Evolutionary conservation across 2,888 invertebrate genomes (phyloP), one percentile per base, ranked within the genome.

Genomic region (Limnephilus auricula): DNA sequence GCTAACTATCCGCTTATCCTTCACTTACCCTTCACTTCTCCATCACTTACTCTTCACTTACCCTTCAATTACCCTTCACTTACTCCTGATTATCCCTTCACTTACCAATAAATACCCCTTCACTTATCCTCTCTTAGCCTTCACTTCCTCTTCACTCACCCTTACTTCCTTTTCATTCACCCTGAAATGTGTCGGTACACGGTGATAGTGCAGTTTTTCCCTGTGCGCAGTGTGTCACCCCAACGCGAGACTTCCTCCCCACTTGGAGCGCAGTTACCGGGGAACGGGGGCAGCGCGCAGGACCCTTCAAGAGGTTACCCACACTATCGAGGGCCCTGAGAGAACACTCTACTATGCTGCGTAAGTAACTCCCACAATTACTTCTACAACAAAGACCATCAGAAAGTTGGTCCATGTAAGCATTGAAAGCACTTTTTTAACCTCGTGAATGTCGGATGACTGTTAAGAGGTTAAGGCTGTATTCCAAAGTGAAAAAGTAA

Each of bases 181-280:
- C 65, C 25, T n/a, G 65, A 65, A 65, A n/a, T n/a, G 25, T 31
- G 12, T 80, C 32, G 6, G 32, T 80, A 80, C 80, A 31, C 31
- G 31, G 13, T 80, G 15, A 80, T 15, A 18, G 32, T 32, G 4
- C 18, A 31, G 32, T 32, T 3, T 32, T 25, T 65, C 25, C 25
- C 25, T 9, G 65, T 90, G 91, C 87, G 32, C 94, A 95, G 95
- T 94, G 37, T 95, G 95, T 93, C 94, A 95, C 79, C 94, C 95
- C 0, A 95, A 95, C 94, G 95, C 95, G 90, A 95, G 95, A 0
- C 94, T 95, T 0, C 95, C 95, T 0, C 92, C 93, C 0, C 95
- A 95, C 93, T 93, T 95, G 31, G 95, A 95, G 92, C 94, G 94
- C 0, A 95, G 95, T 0, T 96, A 95, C 93, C 93, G 93, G 2